A percentile compares a stretch with the other conserved stretches of the same genome.
Evolutionary conservation across 2,797 vertebrate species (phyloP).

Genomic region (Parambassis ranga): DNA sequence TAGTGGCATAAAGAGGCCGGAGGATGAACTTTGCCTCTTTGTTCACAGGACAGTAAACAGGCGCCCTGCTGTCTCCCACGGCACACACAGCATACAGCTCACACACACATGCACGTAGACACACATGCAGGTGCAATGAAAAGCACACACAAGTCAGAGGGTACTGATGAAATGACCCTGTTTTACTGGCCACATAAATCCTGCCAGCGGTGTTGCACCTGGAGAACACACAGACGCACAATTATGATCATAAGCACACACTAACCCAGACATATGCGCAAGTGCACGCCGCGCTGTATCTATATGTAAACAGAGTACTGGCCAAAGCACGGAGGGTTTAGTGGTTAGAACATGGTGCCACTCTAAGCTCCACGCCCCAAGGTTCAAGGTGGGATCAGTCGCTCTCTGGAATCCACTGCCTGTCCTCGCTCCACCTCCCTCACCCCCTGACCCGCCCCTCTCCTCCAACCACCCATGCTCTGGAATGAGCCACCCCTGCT

Average conservation of each 20-base stretch:
- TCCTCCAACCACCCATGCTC: constrained; percentile 7
- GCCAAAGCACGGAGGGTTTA: neutral
- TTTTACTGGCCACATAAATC: constrained; percentile 62
- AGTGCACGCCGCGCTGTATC: neutral
- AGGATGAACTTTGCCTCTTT: constrained; percentile 69
- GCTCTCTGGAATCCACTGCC: constrained; percentile 42
- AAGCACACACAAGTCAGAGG: constrained; percentile 53
- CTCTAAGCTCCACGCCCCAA: constrained; percentile 5
- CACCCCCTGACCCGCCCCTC: constrained; percentile 16
- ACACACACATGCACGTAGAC: constrained; percentile 20
- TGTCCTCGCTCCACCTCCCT: constrained; percentile 10
- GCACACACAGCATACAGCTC: constrained; percentile 15
- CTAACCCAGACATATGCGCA: neutral
- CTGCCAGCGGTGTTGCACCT: constrained; percentile 40
- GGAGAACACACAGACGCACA: constrained; percentile 39
- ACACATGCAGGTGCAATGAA: constrained; percentile 41
- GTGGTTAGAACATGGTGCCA: constrained; percentile 12
- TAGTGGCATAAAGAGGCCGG: constrained; percentile 35
- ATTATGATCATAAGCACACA: constrained; percentile 11
- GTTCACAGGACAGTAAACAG: constrained; percentile 66
- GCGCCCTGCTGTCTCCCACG: constrained; percentile 37
- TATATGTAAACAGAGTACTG: neutral
- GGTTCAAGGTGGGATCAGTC: constrained; percentile 57
- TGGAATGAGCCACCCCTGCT: constrained; percentile 42
- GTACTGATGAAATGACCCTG: constrained; percentile 59